Percentiles rank a stretch among this genome's conserved stretches.
phyloP scores from a whole-genome alignment of 1,140 invertebrate genomes.

The Littorina saxatilis region DNA sequence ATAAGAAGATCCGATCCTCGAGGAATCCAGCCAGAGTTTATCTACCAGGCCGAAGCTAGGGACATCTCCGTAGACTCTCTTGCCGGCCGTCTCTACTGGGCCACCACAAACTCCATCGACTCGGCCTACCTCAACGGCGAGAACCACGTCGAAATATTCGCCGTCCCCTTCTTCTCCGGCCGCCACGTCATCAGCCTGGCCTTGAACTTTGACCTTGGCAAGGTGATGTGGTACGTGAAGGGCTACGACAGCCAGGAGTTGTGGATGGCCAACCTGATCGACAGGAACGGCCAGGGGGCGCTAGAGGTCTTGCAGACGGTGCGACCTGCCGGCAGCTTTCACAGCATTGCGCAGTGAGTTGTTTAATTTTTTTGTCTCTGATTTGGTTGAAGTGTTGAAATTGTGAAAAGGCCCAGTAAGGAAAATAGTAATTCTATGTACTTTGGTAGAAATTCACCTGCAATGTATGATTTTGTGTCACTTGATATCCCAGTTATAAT shows the following conservation, averaged over 20 bases:
- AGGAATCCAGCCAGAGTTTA: slow-evolving; percentile 83
- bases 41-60: slow-evolving; percentile 87
- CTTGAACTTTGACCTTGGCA: slow-evolving; percentile 78
- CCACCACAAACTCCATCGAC: slow-evolving; percentile 88
- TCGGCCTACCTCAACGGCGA: slow-evolving; percentile 87
- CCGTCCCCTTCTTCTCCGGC: slow-evolving; percentile 84
- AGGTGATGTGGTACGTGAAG: slow-evolving; percentile 64
- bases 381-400: too few species aligned
- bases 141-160: slow-evolving; percentile 83
- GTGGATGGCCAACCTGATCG: slow-evolving; percentile 55
- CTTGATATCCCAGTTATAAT: too few species aligned
- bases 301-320: slow-evolving; percentile 37
- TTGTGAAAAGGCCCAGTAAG: too few species aligned
- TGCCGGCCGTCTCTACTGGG: slow-evolving; percentile 91
- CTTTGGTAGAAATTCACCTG: too few species aligned
- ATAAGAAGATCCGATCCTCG: slow-evolving; percentile 83
- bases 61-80: slow-evolving; percentile 88
- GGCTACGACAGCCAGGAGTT: slow-evolving; percentile 54
- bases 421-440: too few species aligned
- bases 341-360: slow-evolving; percentile 60
- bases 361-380: not conserved
- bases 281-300: slow-evolving; percentile 27
- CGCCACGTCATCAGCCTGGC: slow-evolving; percentile 86
- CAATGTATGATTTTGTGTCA: too few species aligned
- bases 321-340: slow-evolving; percentile 49